Evolutionary conservation across 2,797 vertebrate genomes (phyloP).

Genomic region (Lemur catta): DNA sequence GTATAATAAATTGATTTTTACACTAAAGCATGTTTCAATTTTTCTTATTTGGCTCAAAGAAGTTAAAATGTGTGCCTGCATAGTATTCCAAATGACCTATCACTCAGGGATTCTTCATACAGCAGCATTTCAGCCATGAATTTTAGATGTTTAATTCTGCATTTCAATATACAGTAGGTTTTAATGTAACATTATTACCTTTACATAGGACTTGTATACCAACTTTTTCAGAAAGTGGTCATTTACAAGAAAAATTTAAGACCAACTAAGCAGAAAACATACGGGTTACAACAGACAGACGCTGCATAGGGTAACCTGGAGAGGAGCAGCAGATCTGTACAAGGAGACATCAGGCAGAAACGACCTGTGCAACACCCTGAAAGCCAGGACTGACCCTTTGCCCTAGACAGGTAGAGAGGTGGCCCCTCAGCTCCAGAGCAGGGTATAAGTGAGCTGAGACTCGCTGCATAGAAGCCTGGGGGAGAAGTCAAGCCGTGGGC

Average conservation of each 20-base stretch:
- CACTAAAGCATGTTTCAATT: conserved; percentile 48
- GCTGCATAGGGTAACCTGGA: background rate
- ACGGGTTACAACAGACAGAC: background rate
- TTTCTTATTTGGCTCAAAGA: conserved; percentile 31
- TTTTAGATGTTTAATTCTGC: conserved; percentile 42
- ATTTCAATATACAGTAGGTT: background rate
- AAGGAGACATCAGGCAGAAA: accelerated
- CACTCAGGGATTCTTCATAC: conserved; percentile 33
- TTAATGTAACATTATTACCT: background rate
- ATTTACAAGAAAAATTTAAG: background rate
- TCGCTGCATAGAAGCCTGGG: accelerated
- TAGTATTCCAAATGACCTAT: background rate
- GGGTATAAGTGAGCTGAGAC: background rate
- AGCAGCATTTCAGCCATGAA: conserved; percentile 33
- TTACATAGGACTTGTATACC: background rate
- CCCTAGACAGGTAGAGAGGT: background rate
- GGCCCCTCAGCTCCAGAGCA: background rate
- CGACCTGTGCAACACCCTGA: accelerated
- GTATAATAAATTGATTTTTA: conserved; percentile 79
- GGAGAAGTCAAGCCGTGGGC: background rate
- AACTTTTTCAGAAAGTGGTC: background rate
- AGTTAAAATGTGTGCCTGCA: background rate
- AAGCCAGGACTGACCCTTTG: no score
- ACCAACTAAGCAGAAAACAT: background rate
- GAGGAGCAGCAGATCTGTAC: background rate